phyloP scores from a whole-genome alignment of 2,113 vertebrate genomes.

The Maccullochella peelii region DNA sequence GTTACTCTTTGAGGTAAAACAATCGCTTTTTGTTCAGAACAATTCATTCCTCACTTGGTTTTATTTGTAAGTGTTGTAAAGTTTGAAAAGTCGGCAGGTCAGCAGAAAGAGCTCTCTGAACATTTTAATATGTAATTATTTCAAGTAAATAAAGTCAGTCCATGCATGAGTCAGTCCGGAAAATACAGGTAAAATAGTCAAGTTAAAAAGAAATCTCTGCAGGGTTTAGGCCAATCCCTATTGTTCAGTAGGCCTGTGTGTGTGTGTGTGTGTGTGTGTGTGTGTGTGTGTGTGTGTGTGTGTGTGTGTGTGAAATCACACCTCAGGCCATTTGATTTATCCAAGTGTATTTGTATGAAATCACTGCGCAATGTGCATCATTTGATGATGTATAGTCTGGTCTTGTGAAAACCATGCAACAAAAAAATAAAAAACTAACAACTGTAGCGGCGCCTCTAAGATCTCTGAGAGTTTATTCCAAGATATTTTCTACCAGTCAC shows the following conservation, averaged over 20 bases:
- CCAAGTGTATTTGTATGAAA: slow-evolving; percentile 34
- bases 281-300: neutral
- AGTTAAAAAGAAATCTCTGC: too few relatives aligned
- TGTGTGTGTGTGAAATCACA: slow-evolving; percentile 1
- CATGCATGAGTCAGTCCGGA: too few relatives aligned
- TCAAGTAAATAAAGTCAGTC: neutral
- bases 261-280: neutral
- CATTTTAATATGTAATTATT: neutral
- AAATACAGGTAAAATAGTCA: too few relatives aligned
- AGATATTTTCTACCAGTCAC: slow-evolving; percentile 20
- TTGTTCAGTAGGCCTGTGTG: too few relatives aligned
- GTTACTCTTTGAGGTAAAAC: neutral
- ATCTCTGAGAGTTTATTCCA: slow-evolving; percentile 25
- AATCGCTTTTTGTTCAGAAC: neutral
- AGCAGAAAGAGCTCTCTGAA: neutral
- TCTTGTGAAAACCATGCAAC: slow-evolving; percentile 16
- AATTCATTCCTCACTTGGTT: neutral
- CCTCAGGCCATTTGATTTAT: slow-evolving; percentile 24
- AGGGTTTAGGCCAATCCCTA: too few relatives aligned
- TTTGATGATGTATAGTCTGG: slow-evolving; percentile 13
- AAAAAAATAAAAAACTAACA: neutral
- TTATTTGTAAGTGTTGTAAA: neutral
- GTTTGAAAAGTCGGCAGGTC: neutral
- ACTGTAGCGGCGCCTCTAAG: neutral
- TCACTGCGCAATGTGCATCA: slow-evolving; percentile 24